A percentile compares a stretch with the other conserved stretches of the same genome.
Conservation (phyloP, 2,113 vertebrate species). For the Fukomys damarensis region DNA sequence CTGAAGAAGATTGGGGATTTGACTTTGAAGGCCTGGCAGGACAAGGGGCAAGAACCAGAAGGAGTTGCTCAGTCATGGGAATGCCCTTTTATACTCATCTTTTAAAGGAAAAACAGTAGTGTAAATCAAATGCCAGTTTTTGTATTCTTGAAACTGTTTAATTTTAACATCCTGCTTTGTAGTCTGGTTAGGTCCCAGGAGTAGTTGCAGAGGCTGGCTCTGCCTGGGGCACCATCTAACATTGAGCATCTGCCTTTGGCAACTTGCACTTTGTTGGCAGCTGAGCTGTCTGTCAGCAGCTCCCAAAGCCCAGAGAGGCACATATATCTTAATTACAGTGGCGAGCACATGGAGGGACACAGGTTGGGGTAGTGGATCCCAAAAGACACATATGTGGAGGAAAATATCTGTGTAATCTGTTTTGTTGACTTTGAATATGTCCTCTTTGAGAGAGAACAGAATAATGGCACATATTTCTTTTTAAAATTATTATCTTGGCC, state of each 20-base stretch:
- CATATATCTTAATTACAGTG: constrained; percentile 70
- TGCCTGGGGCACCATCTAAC: constrained; percentile 67
- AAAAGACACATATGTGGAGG: neutral
- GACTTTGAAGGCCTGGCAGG: neutral
- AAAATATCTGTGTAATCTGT: constrained; percentile 44
- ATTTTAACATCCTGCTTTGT: constrained; percentile 58
- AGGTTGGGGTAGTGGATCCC: neutral
- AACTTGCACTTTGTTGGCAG: constrained; percentile 34
- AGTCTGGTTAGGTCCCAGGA: constrained; percentile 21
- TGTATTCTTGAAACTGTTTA: constrained; percentile 45
- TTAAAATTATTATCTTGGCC: constrained; percentile 47
- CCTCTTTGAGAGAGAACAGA: constrained; percentile 52
- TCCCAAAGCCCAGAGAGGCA: constrained; percentile 32
- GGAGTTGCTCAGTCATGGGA: neutral
- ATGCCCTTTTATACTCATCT: neutral
- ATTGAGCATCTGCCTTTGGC: constrained; percentile 64
- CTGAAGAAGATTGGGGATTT: neutral
- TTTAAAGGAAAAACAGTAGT: constrained; percentile 32
- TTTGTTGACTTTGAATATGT: constrained; percentile 63
- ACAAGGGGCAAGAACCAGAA: neutral
- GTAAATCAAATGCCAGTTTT: constrained; percentile 34
- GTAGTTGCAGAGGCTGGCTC: constrained; percentile 17
- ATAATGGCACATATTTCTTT: constrained; percentile 62
- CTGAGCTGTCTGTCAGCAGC: constrained; percentile 61
- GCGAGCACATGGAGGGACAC: neutral